Evolutionary conservation across 2,888 invertebrate genomes (phyloP), one percentile per base, ranked within the genome.

Genomic region (Sarcophaga carnaria): DNA sequence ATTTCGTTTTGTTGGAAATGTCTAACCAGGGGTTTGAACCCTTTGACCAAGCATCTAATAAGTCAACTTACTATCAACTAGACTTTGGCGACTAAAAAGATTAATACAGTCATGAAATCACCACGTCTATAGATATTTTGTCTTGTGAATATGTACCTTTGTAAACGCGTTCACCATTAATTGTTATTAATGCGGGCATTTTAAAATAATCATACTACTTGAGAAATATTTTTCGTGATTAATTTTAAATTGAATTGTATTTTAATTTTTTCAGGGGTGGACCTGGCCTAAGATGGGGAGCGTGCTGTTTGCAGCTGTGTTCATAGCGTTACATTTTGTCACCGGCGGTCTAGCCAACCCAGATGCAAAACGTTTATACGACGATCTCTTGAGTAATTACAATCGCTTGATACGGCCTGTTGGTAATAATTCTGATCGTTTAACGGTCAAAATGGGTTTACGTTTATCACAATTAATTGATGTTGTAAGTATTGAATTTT

Each of bases 371-470:
- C 96, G 98, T 94, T 96, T 98, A 91, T 98, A 98, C 95, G 98
- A 99, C 95, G 98, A 98, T 94, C 95, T 99, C 90, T 95, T 99
- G 92, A 97, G 97, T 91, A 97, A 98, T 94, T 99, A 99, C 95
- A 99, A 99, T 94, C 96, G 98, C 92, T 96, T 98, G 93, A 98
- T 98, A 93, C 95, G 98, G 93, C 98, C 98, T 89, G 98, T 98
- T 90, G 97, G 97, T 92, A 98, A 98, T 94, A 98, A 97, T 94
- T 97, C 97, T 90, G 98, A 98, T 94, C 96, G 97, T 90, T 96
- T 99, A 93, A 97, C 97, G 92, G 98, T 99, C 94, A 97, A 97
- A 95, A 97, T 99, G 96, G 98, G 98, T 89, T 96, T 99, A 90
- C 95, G 96, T 93, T 95, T 97, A 90, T 97, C 97, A 93, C 97